Base-by-base conservation (phyloP, 2,113 vertebrate genomes). In the Nycticorax nycticorax region DNA sequence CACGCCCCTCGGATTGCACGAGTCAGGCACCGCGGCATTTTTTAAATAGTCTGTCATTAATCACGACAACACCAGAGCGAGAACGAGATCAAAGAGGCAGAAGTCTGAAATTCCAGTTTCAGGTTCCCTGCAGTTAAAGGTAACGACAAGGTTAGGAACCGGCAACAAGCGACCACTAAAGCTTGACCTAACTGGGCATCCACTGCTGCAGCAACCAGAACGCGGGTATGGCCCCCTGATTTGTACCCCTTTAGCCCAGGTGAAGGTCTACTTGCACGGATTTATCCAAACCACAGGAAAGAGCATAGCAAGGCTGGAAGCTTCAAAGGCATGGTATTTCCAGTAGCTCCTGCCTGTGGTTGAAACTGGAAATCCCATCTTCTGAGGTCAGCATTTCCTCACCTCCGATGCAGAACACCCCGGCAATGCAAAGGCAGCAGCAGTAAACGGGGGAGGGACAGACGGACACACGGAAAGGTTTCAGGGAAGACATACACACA, bases 341-440 rank as follows among this genome's bases (percentile, higher is more conserved):
- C 85, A 92, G 67, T 39, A 71, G 85, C 85, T 94, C 73, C 89
- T 75, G 92, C 52, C 86, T 84, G 89, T 52, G 63, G 86, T 27
- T 76, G 73, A 23, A 79, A 35, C 86, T 92, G 92, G 86, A 72
- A 90, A 76, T 17, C 37, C 8, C 75, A 63, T 77, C 53, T 71
- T 9, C 73, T n/a, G 63, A 76, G 87, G 28, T 79, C 77, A 71
- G 43, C 35, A 2, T 60, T 50, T 75, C 60, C 43, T 56, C 74
- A 53, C 55, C 66, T 17, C 55, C 1, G 2, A 9, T 15, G 68
- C 64, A 62, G 16, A 80, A 12, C 56, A 12, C 33, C 78, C 53
- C 73, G 74, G 80, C 64, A 45, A 22, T 0, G 15, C 72, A n/a
- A n/a, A 43, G 43, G 48, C 73, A 68, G 75, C 53, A 41, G 57